A percentile compares a stretch with the other conserved stretches of the same genome.
These are phyloP conservation scores for Stegostoma tigrinum DNA, from an alignment of 2,113 vertebrate species.

Conservation along the genomic window DNA sequence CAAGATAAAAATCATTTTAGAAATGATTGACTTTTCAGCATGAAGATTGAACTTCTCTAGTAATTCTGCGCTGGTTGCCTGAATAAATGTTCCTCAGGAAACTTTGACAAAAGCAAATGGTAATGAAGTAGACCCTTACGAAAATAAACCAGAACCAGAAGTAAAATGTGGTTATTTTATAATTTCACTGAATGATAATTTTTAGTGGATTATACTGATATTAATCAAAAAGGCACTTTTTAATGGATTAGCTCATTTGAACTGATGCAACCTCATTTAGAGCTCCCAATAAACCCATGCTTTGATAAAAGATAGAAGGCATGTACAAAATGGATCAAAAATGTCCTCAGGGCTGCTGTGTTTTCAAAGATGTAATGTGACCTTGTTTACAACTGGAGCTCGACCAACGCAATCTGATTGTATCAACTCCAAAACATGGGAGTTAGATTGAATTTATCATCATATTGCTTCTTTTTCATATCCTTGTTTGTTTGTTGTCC, in stretches of 20 bases:
- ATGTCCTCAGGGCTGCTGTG: background rate
- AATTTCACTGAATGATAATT: background rate
- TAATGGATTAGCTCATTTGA: background rate
- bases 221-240: background rate
- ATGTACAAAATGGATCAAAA: background rate
- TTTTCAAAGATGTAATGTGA: background rate
- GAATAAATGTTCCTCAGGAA: background rate
- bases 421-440: background rate
- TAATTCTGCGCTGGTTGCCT: background rate
- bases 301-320: background rate
- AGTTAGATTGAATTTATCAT: background rate
- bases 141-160: background rate
- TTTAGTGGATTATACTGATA: background rate
- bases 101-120: constrained; percentile 22
- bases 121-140: constrained; percentile 15
- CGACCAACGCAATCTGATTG: background rate
- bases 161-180: background rate
- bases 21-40: constrained; percentile 16
- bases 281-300: background rate
- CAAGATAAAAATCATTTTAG: background rate
- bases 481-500: too few relatives aligned
- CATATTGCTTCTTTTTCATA: too few relatives aligned
- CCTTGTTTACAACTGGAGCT: background rate
- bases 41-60: background rate
- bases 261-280: background rate